phyloP scores from a whole-genome alignment of 2,113 vertebrate genomes.

The Bolborhynchus lineola region DNA sequence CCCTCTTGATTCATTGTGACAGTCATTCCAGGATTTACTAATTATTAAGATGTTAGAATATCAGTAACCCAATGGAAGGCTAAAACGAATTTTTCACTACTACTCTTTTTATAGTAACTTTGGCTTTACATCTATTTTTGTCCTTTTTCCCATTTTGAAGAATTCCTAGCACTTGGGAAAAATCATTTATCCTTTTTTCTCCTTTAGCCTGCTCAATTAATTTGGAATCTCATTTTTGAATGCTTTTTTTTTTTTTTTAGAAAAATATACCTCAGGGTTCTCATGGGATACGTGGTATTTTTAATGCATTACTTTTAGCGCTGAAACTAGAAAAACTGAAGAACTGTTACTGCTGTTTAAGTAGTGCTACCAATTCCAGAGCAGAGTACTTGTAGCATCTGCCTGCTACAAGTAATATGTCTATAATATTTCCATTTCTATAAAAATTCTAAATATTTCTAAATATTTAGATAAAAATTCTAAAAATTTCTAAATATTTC shows the following conservation, averaged over 20 bases:
- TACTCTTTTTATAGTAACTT: not conserved
- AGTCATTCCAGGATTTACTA: not conserved
- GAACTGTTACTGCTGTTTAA: not conserved
- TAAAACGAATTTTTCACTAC: not conserved
- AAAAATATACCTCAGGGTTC: not conserved
- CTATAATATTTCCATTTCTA: no score
- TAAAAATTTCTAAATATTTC: no score
- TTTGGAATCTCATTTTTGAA: not conserved
- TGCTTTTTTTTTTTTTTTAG: not conserved
- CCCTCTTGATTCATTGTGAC: not conserved
- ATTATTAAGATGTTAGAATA: not conserved
- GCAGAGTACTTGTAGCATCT: not conserved
- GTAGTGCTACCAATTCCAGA: not conserved
- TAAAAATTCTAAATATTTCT: no score
- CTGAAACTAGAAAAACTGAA: not conserved
- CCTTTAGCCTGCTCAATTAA: not conserved
- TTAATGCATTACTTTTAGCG: not conserved
- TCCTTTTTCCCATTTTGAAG: not conserved
- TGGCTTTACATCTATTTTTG: not conserved
- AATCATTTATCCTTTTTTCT: not conserved
- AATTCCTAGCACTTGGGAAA: not conserved
- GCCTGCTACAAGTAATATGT: no score
- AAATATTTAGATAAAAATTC: no score
- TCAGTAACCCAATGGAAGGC: not conserved
- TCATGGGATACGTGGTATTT: not conserved